Conservation (phyloP, 2,113 vertebrate genomes). For the Poecile atricapillus region DNA sequence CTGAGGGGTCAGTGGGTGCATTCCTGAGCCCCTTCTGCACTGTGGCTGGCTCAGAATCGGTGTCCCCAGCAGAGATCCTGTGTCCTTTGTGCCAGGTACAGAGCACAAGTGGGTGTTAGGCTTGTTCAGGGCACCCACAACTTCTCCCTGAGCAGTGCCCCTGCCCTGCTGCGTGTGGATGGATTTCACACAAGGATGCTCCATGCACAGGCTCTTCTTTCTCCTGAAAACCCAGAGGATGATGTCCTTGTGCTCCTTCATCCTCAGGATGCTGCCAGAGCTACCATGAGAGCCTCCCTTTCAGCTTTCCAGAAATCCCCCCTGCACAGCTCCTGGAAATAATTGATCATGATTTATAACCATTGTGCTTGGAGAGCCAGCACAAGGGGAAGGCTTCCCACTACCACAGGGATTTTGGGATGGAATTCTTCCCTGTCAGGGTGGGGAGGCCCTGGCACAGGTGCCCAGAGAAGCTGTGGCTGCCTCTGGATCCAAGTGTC, state of each 20-base stretch:
- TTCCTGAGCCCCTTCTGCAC: not conserved
- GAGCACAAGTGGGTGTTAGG: not conserved
- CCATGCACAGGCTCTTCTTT: not conserved
- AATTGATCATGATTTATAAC: not conserved
- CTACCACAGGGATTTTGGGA: not conserved
- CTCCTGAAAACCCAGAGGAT: not conserved
- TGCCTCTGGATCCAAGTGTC: fast-evolving
- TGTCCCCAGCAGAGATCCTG: not conserved
- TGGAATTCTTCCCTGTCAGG: not conserved
- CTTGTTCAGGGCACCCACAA: not conserved
- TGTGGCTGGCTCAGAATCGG: not conserved
- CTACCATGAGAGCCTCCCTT: not conserved
- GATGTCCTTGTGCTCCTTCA: not conserved
- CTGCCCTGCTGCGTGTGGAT: not conserved
- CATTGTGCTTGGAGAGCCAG: not conserved
- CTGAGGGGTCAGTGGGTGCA: not conserved
- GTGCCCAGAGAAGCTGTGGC: not conserved
- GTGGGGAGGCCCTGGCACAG: not conserved
- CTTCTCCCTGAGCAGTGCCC: not conserved
- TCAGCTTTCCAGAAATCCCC: not conserved
- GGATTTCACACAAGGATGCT: not conserved
- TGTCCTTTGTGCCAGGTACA: not conserved
- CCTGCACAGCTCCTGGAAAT: not conserved
- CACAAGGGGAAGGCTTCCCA: not conserved
- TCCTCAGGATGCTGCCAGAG: not conserved